Evolutionary conservation across 37 sponge, comb jelly and placozoan species (phyloP), one percentile per base, ranked within the genome.

Genomic region (Ephydatia muelleri): DNA sequence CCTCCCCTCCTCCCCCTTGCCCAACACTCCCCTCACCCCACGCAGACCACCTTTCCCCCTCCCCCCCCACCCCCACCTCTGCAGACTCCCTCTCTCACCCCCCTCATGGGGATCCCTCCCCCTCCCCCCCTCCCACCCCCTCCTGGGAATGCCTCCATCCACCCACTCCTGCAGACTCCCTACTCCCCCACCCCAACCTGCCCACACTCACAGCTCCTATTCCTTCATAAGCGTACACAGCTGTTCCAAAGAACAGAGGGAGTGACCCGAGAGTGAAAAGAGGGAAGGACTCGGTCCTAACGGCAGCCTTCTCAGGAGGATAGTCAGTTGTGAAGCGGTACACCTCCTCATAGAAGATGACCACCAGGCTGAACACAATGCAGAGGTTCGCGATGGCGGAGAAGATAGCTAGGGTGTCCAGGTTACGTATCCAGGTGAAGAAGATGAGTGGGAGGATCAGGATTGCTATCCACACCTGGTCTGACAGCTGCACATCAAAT

Each of bases 311-410:
- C 22, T 68, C 78, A 49, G 75, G 80, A 26, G 84, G 67, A 5
- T 67, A 28, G 14, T 64, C 21, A 22, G 80, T 75, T 30, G 35
- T 69, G 39, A 90, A 72, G 1, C 35, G 84, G 26, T 87, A 65
- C 5, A 90, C 67, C 38, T 82, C 88, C 69, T 89, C 89, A 33
- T 75, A 91, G 28, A 83, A 23, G 29, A 91, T 91, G 31, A 93
- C 88, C 3, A 40, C 37, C 1, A 94, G 70, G 23, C 90, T 87
- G 49, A 86, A 64, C 30, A 91, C 30, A 13, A 95, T 84, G 76
- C 91, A 93, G 70, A 96, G 6, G 77, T 96, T 98, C 72, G 93
- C 99, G 0, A 96, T 36, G 21, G 78, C 47, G 16, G 97, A 87
- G 71, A 98, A 68, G 25, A 86, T 68, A 40, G 97, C 76, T 2